Evolutionary conservation across 1,140 invertebrate genomes (phyloP), one percentile per base, ranked within the genome.

Genomic region (Physella acuta): DNA sequence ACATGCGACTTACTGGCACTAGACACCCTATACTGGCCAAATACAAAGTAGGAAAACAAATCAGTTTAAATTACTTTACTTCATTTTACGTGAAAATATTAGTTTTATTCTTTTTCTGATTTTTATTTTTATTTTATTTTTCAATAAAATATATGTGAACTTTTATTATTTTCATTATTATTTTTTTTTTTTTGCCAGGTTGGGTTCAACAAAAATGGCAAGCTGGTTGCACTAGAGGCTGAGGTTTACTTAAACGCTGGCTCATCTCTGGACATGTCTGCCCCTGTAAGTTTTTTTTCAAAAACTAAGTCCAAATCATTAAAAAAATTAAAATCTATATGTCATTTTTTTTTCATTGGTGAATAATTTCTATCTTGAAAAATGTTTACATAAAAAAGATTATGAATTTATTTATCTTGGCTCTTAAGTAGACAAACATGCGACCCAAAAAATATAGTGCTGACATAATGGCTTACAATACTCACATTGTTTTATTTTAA

Each of bases 11-110:
- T 59, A 91, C 90, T 0, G 95, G 95, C 2, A 91, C 90, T 1
- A 87, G 96, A 74, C 94, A 98, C 88, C 94, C 95, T 0, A 95
- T 95, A 82, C 86, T 91, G 5, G 90, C 90, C 28, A 92, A 91
- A 78, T 98, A 97, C 76, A 94, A 94, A 87, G 84, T 87, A 68
- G 71, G 39, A 44, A 44, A 44, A 44, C 39, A 44, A 44, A 20
- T 44, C 39, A 44, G 8, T 20, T 44, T 44, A 20, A 44, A 44
- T 11, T 44, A 8, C 20, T 11, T 44, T 11, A 44, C 39, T 44
- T 44, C 20, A 11, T 11, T 8, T 44, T n/a, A n/a, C n/a, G n/a
- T n/a, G n/a, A 20, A 8, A 44, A 11, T 44, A 44, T 44, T 44
- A 20, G 39, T 20, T 44, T 44, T 44, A 11, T 44, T 44, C 8